Conservation (phyloP, 2,888 invertebrate genomes). For the Eledona agricola region DNA sequence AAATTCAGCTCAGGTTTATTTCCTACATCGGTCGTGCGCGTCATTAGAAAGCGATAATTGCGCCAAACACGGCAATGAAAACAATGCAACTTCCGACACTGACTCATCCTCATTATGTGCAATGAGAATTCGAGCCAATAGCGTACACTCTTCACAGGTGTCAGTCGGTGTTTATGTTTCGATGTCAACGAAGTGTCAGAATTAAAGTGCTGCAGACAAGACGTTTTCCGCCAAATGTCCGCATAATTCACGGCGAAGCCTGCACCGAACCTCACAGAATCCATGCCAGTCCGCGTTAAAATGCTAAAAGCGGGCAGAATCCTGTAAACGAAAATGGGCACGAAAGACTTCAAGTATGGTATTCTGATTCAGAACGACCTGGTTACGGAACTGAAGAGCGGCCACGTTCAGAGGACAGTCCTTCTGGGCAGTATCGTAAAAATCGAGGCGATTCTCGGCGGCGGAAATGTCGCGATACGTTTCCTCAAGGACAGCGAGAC, state of each 20-base stretch:
- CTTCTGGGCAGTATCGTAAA: slow-evolving; percentile 58
- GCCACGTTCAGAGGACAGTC: slow-evolving; percentile 52
- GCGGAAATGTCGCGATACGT: slow-evolving; percentile 50
- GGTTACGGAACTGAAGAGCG: slow-evolving; percentile 44
- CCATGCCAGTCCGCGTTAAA: slow-evolving; percentile 14
- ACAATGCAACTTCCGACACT: no score
- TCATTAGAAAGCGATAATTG: no score
- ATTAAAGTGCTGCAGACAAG: slow-evolving; percentile 9
- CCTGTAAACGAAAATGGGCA: slow-evolving; percentile 25
- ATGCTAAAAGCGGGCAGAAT: slow-evolving; percentile 10
- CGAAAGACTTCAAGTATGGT: slow-evolving; percentile 50
- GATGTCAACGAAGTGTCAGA: slow-evolving; percentile 21
- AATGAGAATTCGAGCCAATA: slow-evolving; percentile 16
- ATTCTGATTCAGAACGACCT: slow-evolving; percentile 52
- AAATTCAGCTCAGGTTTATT: no score
- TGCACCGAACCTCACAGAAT: not conserved
- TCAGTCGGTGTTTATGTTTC: slow-evolving; percentile 25
- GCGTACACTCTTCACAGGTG: slow-evolving; percentile 17
- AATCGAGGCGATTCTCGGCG: slow-evolving; percentile 50
- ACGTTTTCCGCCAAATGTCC: slow-evolving; percentile 13
- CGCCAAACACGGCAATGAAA: no score
- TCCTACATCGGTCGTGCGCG: no score
- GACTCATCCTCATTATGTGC: slow-evolving; percentile 9
- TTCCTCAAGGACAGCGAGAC: slow-evolving; percentile 55
- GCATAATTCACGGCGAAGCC: slow-evolving; percentile 6